Base-by-base conservation (phyloP, 2,113 vertebrate species). In the Plotosus lineatus region DNA sequence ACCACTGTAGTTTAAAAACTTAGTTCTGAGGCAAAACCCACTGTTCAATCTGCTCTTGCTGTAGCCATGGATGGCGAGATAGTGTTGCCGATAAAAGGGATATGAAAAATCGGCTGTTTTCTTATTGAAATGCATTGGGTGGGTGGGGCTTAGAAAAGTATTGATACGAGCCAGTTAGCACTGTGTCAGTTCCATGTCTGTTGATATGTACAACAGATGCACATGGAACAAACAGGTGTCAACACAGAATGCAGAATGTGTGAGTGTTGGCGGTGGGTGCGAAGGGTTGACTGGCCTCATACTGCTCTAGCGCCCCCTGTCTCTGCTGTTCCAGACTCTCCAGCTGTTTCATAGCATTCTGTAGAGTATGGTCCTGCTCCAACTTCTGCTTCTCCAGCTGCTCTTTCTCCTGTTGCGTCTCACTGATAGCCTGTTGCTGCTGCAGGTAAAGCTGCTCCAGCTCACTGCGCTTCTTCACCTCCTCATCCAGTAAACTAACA, bases 391-490 rank as follows among this genome's bases (percentile, higher is more conserved):
- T 94, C 92, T 98, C 93, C 89, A 99, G 89, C 88, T 95, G 94
- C 91, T 95, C 92, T 85, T 98, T 98, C 92, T 99, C 96, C 0
- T 96, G 96, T 86, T 97, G 94, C 0, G 97, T 97, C 79, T 93
- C 91, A 10, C 94, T 94, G 86, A 99, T 96, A 83, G 95, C 89
- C 75, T 89, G 91, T 86, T 97, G 95, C 92, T 99, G 98, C 85
- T 90, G 90, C 85, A 94, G 88, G 88, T 98, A 96, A 91, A 97
- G 94, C 87, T 94, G 91, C 86, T 99, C 98, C 84, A 99, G 79
- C 81, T 97, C 96, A 0, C 89, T 90, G 83, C 96, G 92, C 92
- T 99, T 99, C 9, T 77, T 81, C 3, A 94, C 93, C 89, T 99
- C 98, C 75, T 98, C 95, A 82, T 98, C 96, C 88, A 99, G 85